phyloP scores from a whole-genome alignment of 2,888 invertebrate species.

The Anoplius nigerrimus region DNA sequence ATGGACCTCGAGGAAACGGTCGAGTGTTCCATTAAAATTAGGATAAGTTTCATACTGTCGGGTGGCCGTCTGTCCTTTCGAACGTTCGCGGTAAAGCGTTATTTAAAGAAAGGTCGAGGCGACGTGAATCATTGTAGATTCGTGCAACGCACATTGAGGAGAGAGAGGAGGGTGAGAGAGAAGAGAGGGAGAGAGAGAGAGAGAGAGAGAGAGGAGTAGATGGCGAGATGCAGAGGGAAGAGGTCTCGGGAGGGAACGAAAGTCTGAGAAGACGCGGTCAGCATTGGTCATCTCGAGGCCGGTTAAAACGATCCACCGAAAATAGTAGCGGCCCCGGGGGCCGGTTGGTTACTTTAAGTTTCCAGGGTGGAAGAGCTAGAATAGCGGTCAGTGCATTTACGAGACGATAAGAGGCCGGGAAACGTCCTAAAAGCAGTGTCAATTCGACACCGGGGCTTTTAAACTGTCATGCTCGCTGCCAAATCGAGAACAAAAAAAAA shows the following conservation, averaged over 20 bases:
- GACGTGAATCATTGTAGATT: constrained; percentile 43
- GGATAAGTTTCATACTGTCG: background rate
- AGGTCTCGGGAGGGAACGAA: constrained; percentile 36
- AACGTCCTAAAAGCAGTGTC: no score
- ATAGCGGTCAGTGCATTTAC: no score
- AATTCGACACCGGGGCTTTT: no score
- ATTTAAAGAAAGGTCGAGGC: constrained; percentile 40
- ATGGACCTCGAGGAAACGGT: no score
- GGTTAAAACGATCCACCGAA: constrained; percentile 18
- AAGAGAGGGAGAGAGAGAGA: no score
- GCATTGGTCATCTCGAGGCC: constrained; percentile 42
- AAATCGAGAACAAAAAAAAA: no score
- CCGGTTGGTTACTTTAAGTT: no score
- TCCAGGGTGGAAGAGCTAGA: no score
- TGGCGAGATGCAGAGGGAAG: background rate
- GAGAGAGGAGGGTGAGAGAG: background rate
- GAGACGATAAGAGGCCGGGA: no score
- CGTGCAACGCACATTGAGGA: constrained; percentile 25
- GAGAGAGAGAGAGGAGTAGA: background rate
- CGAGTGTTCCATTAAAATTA: no score
- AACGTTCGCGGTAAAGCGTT: constrained; percentile 31
- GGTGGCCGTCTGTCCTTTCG: constrained; percentile 22
- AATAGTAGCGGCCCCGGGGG: constrained; percentile 18
- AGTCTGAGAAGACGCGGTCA: constrained; percentile 36
- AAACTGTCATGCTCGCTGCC: no score